Conservation (phyloP, 1,140 invertebrate genomes). For the Geopemphigus sp. region DNA sequence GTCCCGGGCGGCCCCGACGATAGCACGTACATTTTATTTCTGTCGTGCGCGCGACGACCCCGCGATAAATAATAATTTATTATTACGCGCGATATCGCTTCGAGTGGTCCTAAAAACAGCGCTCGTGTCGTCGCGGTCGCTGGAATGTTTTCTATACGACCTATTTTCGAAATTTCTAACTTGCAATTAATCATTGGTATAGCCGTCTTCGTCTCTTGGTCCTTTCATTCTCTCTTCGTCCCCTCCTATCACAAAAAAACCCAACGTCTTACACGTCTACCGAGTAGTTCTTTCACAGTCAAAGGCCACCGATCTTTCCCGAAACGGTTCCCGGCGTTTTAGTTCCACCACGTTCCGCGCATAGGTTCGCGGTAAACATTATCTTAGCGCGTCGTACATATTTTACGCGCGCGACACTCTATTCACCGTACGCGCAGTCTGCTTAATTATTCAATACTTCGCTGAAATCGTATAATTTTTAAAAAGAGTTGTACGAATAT, state of each 20-base stretch:
- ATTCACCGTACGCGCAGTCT: no score
- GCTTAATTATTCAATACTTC: no score
- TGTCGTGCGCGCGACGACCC: no score
- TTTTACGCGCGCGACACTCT: no score
- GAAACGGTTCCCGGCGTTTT: not conserved
- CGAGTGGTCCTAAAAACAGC: not conserved
- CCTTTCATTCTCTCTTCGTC: no score
- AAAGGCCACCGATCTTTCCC: not conserved
- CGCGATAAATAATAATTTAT: not conserved
- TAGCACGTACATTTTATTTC: no score
- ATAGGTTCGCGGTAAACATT: not conserved
- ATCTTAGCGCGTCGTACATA: no score
- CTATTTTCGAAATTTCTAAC: not conserved
- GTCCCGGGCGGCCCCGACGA: no score
- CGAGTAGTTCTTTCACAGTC: not conserved
- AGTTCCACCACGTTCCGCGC: not conserved
- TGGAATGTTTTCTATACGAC: no score
- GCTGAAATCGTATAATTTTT: no score
- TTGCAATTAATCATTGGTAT: slow-evolving; percentile 31
- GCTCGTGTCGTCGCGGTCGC: not conserved
- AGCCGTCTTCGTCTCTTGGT: not conserved
- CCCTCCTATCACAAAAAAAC: slow-evolving; percentile 1
- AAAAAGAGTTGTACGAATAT: no score
- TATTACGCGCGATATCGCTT: not conserved
- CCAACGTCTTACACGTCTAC: not conserved